Conservation (phyloP, 2,797 vertebrate genomes). For the Hippoglossus hippoglossus region DNA sequence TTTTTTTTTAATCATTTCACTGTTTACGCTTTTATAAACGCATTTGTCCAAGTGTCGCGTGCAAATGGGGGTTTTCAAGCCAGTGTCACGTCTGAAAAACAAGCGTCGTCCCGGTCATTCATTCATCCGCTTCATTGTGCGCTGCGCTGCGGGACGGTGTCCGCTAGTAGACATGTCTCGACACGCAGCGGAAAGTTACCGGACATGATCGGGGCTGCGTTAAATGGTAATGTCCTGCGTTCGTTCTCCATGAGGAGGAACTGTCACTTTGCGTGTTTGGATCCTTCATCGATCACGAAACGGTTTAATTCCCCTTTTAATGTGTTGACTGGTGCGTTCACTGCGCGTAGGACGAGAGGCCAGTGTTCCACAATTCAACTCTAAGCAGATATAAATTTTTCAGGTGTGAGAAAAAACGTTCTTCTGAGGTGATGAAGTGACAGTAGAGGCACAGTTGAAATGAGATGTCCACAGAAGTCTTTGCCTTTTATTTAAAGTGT, state of each 20-base stretch:
- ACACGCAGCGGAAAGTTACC: slow-evolving; percentile 73
- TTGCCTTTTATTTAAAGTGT: too few species aligned
- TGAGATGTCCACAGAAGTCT: not conserved
- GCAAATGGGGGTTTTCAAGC: not conserved
- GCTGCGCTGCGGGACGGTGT: slow-evolving; percentile 44
- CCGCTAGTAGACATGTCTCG: slow-evolving; percentile 67
- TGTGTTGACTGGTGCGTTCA: not conserved
- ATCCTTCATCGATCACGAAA: too few species aligned
- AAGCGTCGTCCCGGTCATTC: slow-evolving; percentile 51
- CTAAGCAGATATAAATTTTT: too few species aligned
- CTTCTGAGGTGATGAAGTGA: too few species aligned
- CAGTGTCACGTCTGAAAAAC: slow-evolving; percentile 24
- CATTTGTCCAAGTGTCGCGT: not conserved
- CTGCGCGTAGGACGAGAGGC: not conserved
- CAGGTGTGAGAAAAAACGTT: too few species aligned
- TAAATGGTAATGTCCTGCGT: not conserved
- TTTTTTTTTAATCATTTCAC: not conserved
- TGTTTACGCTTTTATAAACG: too few species aligned
- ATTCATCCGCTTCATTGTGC: slow-evolving; percentile 59
- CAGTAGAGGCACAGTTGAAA: not conserved
- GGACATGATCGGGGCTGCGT: slow-evolving; percentile 9
- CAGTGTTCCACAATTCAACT: not conserved
- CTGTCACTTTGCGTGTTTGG: not conserved
- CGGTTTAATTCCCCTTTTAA: too few species aligned
- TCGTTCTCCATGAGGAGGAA: not conserved